Base-by-base conservation (phyloP, 2,113 vertebrate genomes). In the Malaclemys terrapin region DNA sequence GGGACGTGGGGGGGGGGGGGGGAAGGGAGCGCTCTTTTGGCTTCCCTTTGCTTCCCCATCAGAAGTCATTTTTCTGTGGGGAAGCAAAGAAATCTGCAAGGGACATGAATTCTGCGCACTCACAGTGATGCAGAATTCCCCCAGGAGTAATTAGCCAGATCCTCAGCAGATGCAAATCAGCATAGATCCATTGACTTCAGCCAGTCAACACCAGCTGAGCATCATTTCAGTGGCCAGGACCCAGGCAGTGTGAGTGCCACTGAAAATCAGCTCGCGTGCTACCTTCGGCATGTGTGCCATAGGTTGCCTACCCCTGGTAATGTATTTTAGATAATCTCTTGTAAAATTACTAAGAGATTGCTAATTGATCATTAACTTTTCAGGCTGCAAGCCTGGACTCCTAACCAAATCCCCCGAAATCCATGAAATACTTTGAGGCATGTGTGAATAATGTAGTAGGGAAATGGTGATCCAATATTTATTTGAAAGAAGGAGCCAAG, bases 171-270 rank as follows among this genome's bases (percentile, higher is more conserved):
- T 29, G 75, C 57, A 38, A 57, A 82, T 56, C 22, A 89, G 49
- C 87, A 2, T 3, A 13, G 85, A 84, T 84, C 75, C 82, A n/a
- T n/a, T 53, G 80, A 62, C 85, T 91, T 11, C 81, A 78, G 91
- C 83, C 19, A 89, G 69, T 72, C 50, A 59, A 25, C 57, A 80
- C 86, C 93, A 91, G 93, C 94, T 94, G 93, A 4, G 0, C 88
- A 89, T 90, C 94, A 91, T 84, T 42, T 42, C 38, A 42, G 45
- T 45, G 45, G 45, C 45, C 45, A 45, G 45, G 45, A 45, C 45
- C 45, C 45, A 6, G 45, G 45, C 45, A 45, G 45, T 45, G 45
- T 45, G 45, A 6, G 45, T 6, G 45, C 45, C 45, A 45, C 45
- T 45, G 45, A 45, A 45, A 45, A 45, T 45, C 45, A 45, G 45